A percentile compares a stretch with the other conserved stretches of the same genome.
phyloP scores from a whole-genome alignment of 2,797 vertebrate species.

The Carapus acus region DNA sequence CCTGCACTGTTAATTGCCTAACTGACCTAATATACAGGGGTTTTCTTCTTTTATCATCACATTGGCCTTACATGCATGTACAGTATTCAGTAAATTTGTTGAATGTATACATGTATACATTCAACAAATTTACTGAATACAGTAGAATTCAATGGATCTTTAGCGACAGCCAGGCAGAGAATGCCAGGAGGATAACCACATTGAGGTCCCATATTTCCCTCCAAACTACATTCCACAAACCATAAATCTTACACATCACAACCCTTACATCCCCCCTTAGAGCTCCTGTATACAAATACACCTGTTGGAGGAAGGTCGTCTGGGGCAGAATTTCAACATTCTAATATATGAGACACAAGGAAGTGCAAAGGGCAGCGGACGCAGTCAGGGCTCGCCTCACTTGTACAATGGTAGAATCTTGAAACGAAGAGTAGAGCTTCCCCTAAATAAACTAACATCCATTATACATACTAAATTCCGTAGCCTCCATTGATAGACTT shows the following conservation, averaged over 20 bases:
- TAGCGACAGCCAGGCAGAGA: slow-evolving; percentile 37
- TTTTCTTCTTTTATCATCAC: too few species aligned
- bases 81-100: too few species aligned
- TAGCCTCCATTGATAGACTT: too few species aligned
- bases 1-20: too few species aligned
- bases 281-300: slow-evolving; percentile 78
- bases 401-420: slow-evolving; percentile 58
- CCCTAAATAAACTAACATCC: too few species aligned
- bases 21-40: too few species aligned
- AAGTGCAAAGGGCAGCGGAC: slow-evolving; percentile 69
- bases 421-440: slow-evolving; percentile 35
- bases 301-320: slow-evolving; percentile 74
- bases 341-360: slow-evolving; percentile 76
- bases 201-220: slow-evolving; percentile 75
- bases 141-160: too few species aligned
- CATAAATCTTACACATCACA: slow-evolving; percentile 74
- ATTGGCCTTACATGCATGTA: too few species aligned
- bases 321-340: slow-evolving; percentile 71
- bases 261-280: slow-evolving; percentile 63
- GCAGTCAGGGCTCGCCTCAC: slow-evolving; percentile 69
- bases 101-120: too few species aligned
- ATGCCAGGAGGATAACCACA: slow-evolving; percentile 68
- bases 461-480: too few species aligned
- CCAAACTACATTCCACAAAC: slow-evolving; percentile 68
- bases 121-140: too few species aligned